Conservation (phyloP, 2,888 invertebrate genomes). For the Drosophila conformis region DNA sequence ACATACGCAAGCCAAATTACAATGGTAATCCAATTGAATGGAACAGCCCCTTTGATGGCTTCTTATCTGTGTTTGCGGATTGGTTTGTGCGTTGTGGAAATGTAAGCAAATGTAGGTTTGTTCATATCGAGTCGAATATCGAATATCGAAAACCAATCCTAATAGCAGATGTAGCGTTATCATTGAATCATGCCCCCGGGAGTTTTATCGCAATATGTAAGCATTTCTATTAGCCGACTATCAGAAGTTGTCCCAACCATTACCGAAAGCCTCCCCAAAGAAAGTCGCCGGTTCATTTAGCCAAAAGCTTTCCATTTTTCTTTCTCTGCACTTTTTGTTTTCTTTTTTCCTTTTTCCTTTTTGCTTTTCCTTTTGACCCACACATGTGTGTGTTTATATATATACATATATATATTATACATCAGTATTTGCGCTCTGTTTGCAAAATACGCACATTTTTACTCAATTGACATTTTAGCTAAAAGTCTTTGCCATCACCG, state of each 20-base stretch:
- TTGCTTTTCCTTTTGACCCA: slow-evolving; percentile 15
- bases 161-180: slow-evolving; percentile 47
- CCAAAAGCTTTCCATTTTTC: slow-evolving; percentile 56
- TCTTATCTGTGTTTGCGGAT: slow-evolving; percentile 19
- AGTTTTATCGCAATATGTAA: slow-evolving; percentile 44
- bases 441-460: slow-evolving; percentile 68
- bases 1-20: slow-evolving; percentile 7
- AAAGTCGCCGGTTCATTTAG: slow-evolving; percentile 43
- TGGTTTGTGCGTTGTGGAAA: not conserved
- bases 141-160: slow-evolving; percentile 28
- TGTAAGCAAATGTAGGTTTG: slow-evolving; percentile 10
- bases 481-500: slow-evolving; percentile 49
- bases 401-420: slow-evolving; percentile 21
- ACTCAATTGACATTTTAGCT: slow-evolving; percentile 66
- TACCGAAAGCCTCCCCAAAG: slow-evolving; percentile 16
- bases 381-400: slow-evolving; percentile 23
- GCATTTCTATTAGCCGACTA: slow-evolving; percentile 59
- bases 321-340: slow-evolving; percentile 9
- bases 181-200: slow-evolving; percentile 53
- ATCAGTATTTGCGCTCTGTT: slow-evolving; percentile 57
- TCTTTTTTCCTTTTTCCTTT: slow-evolving; percentile 16
- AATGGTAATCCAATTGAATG: not conserved
- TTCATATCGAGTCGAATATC: slow-evolving; percentile 20
- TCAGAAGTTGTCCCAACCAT: slow-evolving; percentile 42
- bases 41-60: not conserved